phyloP scores from a whole-genome alignment of 2,797 vertebrate genomes.

The Pipistrellus kuhlii region DNA sequence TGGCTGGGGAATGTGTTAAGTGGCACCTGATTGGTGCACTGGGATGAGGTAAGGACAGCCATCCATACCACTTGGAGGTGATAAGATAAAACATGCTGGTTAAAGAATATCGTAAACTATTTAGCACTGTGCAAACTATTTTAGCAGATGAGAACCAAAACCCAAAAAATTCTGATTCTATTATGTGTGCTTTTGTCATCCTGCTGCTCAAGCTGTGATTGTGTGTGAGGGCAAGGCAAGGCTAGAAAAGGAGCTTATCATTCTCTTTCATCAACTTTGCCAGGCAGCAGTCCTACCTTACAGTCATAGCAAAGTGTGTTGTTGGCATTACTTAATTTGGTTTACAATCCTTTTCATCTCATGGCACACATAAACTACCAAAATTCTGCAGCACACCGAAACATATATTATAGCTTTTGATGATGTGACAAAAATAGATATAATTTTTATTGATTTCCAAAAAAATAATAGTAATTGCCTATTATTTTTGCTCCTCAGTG shows the following conservation, averaged over 20 bases:
- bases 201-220: background rate
- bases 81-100: background rate
- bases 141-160: background rate
- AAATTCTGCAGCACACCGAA: too few species aligned
- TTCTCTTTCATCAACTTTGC: background rate
- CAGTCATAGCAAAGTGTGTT: background rate
- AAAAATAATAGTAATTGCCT: background rate
- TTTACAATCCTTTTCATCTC: background rate
- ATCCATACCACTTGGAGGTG: background rate
- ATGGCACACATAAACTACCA: background rate
- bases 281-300: background rate
- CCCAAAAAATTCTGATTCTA: background rate
- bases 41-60: slow-evolving; percentile 40
- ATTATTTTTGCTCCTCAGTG: background rate
- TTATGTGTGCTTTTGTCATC: background rate
- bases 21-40: slow-evolving; percentile 31
- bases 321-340: background rate
- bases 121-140: background rate
- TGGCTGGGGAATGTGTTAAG: background rate
- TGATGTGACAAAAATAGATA: background rate
- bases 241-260: rapidly evolving
- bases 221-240: background rate
- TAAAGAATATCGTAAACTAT: background rate
- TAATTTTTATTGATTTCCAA: background rate
- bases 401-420: background rate